Conservation (phyloP, 1,140 invertebrate species). For the Berghia stephanieae region DNA sequence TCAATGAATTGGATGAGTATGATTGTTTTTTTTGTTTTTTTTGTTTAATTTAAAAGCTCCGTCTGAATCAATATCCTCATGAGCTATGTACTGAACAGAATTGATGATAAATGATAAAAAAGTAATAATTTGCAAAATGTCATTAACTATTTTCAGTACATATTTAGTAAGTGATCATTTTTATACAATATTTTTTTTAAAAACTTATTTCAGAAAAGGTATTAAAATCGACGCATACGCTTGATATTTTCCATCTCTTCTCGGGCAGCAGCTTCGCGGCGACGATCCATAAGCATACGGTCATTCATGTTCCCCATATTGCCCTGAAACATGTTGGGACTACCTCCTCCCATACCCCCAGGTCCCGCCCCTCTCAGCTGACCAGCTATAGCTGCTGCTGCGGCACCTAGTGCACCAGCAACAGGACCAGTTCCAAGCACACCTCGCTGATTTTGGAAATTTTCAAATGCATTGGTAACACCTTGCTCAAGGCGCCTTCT, state of each 20-base stretch:
- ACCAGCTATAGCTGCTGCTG: constrained; percentile 18
- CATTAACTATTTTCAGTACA: background rate
- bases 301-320: constrained; percentile 27
- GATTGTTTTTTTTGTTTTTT: background rate
- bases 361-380: constrained; percentile 13
- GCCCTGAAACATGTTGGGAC: constrained; percentile 18
- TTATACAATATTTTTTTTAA: background rate
- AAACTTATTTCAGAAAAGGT: background rate
- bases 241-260: constrained; percentile 48
- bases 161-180: background rate
- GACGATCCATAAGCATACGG: constrained; percentile 36
- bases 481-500: constrained; percentile 39
- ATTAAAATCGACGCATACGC: constrained; percentile 47
- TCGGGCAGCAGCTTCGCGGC: constrained; percentile 36
- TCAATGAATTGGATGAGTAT: constrained; percentile 9
- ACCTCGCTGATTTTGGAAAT: constrained; percentile 32
- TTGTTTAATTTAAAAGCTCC: background rate
- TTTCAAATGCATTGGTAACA: constrained; percentile 26
- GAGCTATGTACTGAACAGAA: background rate
- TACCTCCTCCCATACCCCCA: constrained; percentile 22
- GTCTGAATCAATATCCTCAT: background rate
- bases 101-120: background rate
- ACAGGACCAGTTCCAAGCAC: constrained; percentile 33
- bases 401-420: constrained; percentile 1
- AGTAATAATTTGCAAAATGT: background rate